phyloP scores from a whole-genome alignment of 2,888 invertebrate genomes.

The Melitaea athalia region DNA sequence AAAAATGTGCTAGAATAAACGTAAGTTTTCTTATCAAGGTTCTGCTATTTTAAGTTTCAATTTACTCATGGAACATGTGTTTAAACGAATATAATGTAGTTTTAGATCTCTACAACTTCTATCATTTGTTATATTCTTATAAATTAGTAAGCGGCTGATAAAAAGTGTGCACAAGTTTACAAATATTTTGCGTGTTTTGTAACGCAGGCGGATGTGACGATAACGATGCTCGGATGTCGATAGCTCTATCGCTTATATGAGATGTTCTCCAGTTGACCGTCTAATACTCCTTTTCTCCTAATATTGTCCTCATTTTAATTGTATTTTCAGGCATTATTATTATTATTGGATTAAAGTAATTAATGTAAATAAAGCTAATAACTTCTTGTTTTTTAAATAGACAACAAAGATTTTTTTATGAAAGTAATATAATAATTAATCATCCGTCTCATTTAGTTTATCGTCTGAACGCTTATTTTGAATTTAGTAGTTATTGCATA shows the following conservation, averaged over 20 bases:
- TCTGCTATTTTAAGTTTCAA: neutral
- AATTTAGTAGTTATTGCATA: too few relatives aligned
- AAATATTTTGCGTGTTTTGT: slow-evolving; percentile 41
- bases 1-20: neutral
- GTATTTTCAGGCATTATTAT: neutral
- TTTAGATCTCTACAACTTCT: neutral
- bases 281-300: slow-evolving; percentile 13
- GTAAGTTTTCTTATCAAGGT: neutral
- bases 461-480: too few relatives aligned
- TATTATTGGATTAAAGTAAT: neutral
- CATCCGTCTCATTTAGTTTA: too few relatives aligned
- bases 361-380: neutral
- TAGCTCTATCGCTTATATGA: slow-evolving; percentile 47
- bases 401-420: neutral
- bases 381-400: neutral
- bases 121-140: neutral
- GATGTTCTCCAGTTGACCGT: slow-evolving; percentile 18
- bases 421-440: too few relatives aligned
- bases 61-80: neutral
- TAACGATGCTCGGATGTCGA: slow-evolving; percentile 66
- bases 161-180: neutral
- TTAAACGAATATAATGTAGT: neutral
- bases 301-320: slow-evolving; percentile 7
- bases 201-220: slow-evolving; percentile 57
- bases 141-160: neutral